phyloP scores from a whole-genome alignment of 1,140 invertebrate genomes.

The Trichoplusia ni region DNA sequence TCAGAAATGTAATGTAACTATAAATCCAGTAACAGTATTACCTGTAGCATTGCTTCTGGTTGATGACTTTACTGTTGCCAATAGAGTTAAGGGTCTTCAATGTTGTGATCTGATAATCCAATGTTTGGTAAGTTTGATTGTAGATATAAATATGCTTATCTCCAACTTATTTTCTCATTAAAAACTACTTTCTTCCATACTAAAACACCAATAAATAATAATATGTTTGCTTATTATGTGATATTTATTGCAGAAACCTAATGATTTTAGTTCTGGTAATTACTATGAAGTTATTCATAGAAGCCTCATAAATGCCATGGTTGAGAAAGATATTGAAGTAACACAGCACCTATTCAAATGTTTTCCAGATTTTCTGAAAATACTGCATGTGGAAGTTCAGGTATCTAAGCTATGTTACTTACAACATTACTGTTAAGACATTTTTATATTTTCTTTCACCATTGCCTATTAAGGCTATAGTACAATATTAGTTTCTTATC shows the following conservation, averaged over 20 bases:
- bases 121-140: conserved; percentile 53
- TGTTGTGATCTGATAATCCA: conserved; percentile 52
- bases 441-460: background rate
- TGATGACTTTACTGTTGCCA: conserved; percentile 56
- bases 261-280: conserved; percentile 60
- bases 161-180: no score
- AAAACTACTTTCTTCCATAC: no score
- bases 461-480: no score
- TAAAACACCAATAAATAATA: no score
- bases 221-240: no score
- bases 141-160: background rate
- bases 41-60: conserved; percentile 56
- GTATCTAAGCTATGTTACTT: no score
- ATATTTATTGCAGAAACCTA: conserved; percentile 46
- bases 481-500: background rate
- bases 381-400: conserved; percentile 52
- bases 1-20: conserved; percentile 53
- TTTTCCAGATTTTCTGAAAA: conserved; percentile 45
- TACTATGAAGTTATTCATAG: conserved; percentile 69
- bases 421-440: no score
- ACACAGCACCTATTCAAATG: conserved; percentile 53
- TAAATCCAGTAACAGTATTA: conserved; percentile 50
- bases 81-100: conserved; percentile 61
- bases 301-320: conserved; percentile 49
- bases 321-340: conserved; percentile 58